Percentiles rank a stretch among this genome's conserved stretches.
These are phyloP conservation scores for Oscheius onirici DNA, from an alignment of 2,888 invertebrate genomes.

Conservation along the genomic window DNA sequence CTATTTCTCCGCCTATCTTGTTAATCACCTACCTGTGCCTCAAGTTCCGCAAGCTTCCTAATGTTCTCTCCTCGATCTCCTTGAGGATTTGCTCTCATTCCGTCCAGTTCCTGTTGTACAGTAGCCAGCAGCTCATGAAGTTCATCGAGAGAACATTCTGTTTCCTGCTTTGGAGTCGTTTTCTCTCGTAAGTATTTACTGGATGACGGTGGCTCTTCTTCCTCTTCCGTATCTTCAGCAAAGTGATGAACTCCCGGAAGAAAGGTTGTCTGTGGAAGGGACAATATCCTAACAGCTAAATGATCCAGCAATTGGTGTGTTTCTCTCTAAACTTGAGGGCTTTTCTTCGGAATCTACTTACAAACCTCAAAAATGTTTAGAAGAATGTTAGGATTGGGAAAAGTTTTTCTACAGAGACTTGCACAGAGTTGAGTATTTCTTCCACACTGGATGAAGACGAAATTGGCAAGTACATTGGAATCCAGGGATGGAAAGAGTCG, in stretches of 20 bases:
- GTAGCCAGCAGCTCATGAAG: conserved; percentile 42
- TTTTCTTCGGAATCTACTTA: neutral
- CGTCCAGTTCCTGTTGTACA: conserved; percentile 45
- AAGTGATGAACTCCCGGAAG: conserved; percentile 28
- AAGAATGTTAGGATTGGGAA: conserved; percentile 38
- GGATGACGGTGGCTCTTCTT: conserved; percentile 14
- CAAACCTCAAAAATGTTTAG: conserved; percentile 38
- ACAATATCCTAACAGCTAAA: conserved; percentile 41
- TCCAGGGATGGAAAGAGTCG: conserved; percentile 26
- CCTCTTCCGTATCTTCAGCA: conserved; percentile 2
- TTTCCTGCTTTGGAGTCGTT: conserved; percentile 14
- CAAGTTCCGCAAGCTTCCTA: conserved; percentile 39
- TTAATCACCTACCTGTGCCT: neutral
- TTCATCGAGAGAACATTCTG: conserved; percentile 41
- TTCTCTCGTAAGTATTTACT: conserved; percentile 25
- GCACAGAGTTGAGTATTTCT: conserved; percentile 36
- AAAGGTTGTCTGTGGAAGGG: conserved; percentile 43
- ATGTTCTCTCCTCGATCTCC: conserved; percentile 41
- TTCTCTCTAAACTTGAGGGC: conserved; percentile 34
- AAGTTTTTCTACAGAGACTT: conserved; percentile 36
- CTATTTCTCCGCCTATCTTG: too few relatives aligned
- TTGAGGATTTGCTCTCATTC: conserved; percentile 46
- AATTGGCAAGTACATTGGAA: conserved; percentile 24
- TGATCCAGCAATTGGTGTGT: conserved; percentile 41
- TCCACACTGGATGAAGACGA: conserved; percentile 42